Conservation (phyloP, 2,888 invertebrate species). For the Lordiphosa andalusiaca region DNA sequence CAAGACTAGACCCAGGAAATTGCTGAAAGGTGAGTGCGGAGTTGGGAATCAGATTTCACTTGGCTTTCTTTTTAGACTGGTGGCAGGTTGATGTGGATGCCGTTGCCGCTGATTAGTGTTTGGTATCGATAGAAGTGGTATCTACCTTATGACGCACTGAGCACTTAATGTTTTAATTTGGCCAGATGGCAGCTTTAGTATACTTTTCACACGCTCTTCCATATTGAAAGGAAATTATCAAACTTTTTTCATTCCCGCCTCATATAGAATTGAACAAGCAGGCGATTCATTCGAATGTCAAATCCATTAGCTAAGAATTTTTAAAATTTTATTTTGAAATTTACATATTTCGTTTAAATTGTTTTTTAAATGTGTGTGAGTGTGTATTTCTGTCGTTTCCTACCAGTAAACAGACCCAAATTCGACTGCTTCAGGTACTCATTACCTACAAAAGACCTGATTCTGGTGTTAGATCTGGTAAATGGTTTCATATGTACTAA, state of each 20-base stretch:
- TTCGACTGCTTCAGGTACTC: too few relatives aligned
- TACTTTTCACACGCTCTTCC: conserved; percentile 4
- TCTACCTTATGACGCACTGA: conserved; percentile 1
- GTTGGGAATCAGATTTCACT: conserved; percentile 1
- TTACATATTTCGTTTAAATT: too few relatives aligned
- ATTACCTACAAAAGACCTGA: too few relatives aligned
- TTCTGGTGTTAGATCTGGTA: too few relatives aligned
- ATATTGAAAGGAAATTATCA: neutral
- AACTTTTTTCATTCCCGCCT: too few relatives aligned
- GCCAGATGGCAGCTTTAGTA: conserved; percentile 1
- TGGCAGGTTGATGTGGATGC: conserved; percentile 63
- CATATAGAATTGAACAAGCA: too few relatives aligned
- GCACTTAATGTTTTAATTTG: neutral
- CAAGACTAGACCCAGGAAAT: conserved; percentile 78
- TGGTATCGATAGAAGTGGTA: conserved; percentile 14
- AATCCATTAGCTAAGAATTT: too few relatives aligned
- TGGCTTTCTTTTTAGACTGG: conserved; percentile 12
- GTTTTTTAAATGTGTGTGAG: neutral
- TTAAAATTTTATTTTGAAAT: too few relatives aligned
- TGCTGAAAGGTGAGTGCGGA: conserved; percentile 76
- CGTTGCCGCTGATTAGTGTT: conserved; percentile 17
- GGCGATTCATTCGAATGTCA: too few relatives aligned
- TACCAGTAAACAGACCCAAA: too few relatives aligned
- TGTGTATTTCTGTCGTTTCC: too few relatives aligned
- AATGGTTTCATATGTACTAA: too few relatives aligned